A percentile compares a stretch with the other conserved stretches of the same genome.
phyloP scores from a whole-genome alignment of 2,113 vertebrate species.

The Seriola rivoliana region DNA sequence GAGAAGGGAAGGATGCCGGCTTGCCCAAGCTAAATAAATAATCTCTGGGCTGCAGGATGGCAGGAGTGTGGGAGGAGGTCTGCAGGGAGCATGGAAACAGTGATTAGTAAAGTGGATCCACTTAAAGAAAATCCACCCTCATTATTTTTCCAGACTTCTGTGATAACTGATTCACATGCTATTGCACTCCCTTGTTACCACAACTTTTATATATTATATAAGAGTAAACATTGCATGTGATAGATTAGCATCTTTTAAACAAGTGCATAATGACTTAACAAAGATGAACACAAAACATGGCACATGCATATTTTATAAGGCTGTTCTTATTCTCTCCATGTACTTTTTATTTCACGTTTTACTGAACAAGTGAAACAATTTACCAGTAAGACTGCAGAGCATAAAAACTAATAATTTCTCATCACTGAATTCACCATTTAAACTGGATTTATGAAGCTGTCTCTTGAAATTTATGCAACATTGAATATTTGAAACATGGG shows the following conservation, averaged over 20 bases:
- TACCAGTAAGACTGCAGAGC: neutral
- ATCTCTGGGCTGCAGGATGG: constrained; percentile 55
- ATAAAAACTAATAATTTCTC: constrained; percentile 12
- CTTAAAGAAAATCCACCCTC: constrained; percentile 61
- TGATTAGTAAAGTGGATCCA: constrained; percentile 73
- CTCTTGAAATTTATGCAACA: neutral
- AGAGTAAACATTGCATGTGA: neutral
- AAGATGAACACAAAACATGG: constrained; percentile 21
- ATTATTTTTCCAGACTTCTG: constrained; percentile 59
- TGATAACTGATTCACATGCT: constrained; percentile 25
- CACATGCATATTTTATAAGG: neutral
- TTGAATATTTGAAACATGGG: neutral
- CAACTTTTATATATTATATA: constrained; percentile 26
- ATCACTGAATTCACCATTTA: neutral
- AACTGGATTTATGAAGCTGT: neutral
- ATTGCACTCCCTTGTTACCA: neutral
- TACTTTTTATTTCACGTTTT: neutral
- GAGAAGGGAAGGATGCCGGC: constrained; percentile 30
- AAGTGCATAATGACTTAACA: neutral
- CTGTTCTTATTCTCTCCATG: constrained; percentile 1
- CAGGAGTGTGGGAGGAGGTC: constrained; percentile 72
- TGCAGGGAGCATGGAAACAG: constrained; percentile 61
- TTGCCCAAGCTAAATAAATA: constrained; percentile 63
- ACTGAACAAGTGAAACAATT: neutral
- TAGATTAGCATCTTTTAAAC: constrained; percentile 17